Conservation (phyloP, 2,888 invertebrate genomes). For the Dicranocentrus wangi region DNA sequence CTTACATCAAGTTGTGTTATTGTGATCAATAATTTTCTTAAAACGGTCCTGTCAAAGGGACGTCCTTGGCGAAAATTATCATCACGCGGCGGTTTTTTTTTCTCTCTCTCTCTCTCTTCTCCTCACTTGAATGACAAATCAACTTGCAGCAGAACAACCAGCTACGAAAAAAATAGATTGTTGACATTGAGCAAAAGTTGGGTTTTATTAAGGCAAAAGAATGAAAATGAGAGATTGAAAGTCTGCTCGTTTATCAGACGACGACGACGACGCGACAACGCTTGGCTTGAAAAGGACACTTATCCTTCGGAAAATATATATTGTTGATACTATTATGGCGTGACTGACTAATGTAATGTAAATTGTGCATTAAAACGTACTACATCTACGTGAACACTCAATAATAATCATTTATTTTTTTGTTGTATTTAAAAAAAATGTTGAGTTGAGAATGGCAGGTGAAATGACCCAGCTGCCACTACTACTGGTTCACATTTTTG, state of each 20-base stretch:
- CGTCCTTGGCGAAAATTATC: conserved; percentile 42
- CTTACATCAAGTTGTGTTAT: neutral
- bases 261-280: no score
- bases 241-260: conserved; percentile 9
- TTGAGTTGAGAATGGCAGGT: neutral
- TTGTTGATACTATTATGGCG: neutral
- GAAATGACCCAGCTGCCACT: neutral
- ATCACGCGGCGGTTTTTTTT: neutral
- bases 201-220: neutral
- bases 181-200: conserved; percentile 12
- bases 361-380: no score
- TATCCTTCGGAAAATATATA: conserved; percentile 13
- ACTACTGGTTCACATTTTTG: neutral
- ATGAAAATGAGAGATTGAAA: conserved; percentile 9
- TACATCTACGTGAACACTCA: no score
- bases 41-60: conserved; percentile 19
- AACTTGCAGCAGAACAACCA: neutral
- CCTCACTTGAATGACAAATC: neutral
- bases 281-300: neutral
- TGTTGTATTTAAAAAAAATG: neutral
- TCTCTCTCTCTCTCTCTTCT: no score
- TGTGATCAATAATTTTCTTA: conserved; percentile 6
- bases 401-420: no score
- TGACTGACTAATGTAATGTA: no score
- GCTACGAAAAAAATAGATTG: conserved; percentile 7